phyloP scores from a whole-genome alignment of 2,888 invertebrate species.

The Drepanosiphum platanoidis region DNA sequence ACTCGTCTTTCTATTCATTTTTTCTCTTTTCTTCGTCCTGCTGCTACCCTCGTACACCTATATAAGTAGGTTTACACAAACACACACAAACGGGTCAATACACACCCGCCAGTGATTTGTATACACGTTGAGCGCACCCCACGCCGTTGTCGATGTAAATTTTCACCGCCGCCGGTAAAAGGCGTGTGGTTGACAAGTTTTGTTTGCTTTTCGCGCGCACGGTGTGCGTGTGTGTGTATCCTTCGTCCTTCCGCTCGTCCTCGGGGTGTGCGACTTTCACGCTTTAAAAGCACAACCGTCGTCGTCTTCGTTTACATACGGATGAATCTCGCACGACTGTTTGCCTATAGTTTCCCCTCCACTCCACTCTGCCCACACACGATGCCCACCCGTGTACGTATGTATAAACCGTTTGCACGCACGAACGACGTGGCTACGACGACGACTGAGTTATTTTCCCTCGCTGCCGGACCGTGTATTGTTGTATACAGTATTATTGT shows the following conservation, averaged over 20 bases:
- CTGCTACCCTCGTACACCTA: too few species aligned
- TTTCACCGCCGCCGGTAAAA: constrained; percentile 35
- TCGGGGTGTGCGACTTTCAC: constrained; percentile 22
- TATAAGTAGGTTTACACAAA: constrained; percentile 17
- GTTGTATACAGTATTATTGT: background rate
- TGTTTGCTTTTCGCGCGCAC: constrained; percentile 23
- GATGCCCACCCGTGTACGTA: background rate
- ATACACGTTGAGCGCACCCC: constrained; percentile 1
- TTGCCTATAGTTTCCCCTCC: background rate
- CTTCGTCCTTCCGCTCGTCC: background rate
- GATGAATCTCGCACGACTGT: constrained; percentile 5
- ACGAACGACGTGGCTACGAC: constrained; percentile 13
- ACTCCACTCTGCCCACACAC: background rate
- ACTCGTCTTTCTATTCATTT: constrained; percentile 33
- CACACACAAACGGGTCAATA: constrained; percentile 21
- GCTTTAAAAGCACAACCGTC: constrained; percentile 55
- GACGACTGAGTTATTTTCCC: background rate
- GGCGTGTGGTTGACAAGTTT: constrained; percentile 57
- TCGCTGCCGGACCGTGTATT: background rate
- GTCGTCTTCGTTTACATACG: constrained; percentile 43
- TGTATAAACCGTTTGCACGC: constrained; percentile 1
- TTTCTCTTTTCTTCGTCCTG: background rate
- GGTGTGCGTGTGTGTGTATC: background rate
- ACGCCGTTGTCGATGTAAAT: constrained; percentile 22
- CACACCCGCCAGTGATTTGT: constrained; percentile 25